These are phyloP conservation scores for Aleiodes testaceus DNA, from an alignment of 2,888 invertebrate genomes.

Conservation along the genomic window DNA sequence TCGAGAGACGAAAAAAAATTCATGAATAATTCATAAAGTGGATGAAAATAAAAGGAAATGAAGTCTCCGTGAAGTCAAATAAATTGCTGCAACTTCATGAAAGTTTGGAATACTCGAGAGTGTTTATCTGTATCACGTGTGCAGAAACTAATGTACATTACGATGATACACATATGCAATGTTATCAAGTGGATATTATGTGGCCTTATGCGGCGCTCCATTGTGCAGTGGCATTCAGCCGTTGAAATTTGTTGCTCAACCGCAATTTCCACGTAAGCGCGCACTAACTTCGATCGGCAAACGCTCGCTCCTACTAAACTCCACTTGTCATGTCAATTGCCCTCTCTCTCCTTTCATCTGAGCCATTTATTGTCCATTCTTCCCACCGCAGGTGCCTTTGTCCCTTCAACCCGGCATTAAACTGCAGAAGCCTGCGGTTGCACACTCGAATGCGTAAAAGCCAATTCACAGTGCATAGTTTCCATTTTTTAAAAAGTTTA, in stretches of 20 bases:
- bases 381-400: background rate
- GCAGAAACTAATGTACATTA: constrained; percentile 3
- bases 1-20: background rate
- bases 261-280: constrained; percentile 58
- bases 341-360: background rate
- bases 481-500: no score
- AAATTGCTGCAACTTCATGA: background rate
- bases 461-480: background rate
- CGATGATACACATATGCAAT: background rate
- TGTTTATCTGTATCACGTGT: background rate
- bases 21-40: background rate
- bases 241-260: constrained; percentile 53
- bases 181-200: constrained; percentile 10
- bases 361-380: constrained; percentile 2
- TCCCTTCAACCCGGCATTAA: constrained; percentile 9
- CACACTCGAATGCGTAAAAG: constrained; percentile 12
- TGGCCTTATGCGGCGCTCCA: constrained; percentile 29
- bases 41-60: constrained; percentile 14
- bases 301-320: constrained; percentile 43
- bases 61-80: constrained; percentile 13
- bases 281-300: constrained; percentile 55
- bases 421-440: constrained; percentile 12
- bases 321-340: constrained; percentile 36
- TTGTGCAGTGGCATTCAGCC: constrained; percentile 51
- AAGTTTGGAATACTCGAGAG: constrained; percentile 1